Evolutionary conservation across 1,140 invertebrate species (phyloP).

Genomic region (Euwallacea similis): DNA sequence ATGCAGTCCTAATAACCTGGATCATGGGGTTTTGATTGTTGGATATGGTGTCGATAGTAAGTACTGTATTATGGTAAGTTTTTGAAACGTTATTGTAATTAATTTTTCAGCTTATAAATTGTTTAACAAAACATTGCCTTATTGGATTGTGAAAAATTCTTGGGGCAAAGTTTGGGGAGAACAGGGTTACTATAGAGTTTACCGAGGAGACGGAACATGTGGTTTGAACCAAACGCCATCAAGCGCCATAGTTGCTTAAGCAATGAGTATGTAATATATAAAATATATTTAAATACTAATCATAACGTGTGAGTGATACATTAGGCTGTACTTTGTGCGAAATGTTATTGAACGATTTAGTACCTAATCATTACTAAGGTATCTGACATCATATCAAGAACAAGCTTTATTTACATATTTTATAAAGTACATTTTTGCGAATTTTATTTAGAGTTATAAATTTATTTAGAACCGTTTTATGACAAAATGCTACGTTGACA

Average conservation of each 20-base stretch:
- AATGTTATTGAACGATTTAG: too few species aligned
- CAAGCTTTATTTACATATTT: too few species aligned
- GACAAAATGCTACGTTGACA: too few species aligned
- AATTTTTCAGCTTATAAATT: conserved; percentile 70
- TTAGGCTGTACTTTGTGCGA: too few species aligned
- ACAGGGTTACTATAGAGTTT: conserved; percentile 93
- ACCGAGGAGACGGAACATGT: conserved; percentile 92
- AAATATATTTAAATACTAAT: too few species aligned
- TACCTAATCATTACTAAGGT: too few species aligned
- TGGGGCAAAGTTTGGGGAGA: conserved; percentile 88
- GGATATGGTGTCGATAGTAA: conserved; percentile 82
- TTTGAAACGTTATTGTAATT: conserved; percentile 5
- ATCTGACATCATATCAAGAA: too few species aligned
- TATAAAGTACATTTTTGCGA: too few species aligned
- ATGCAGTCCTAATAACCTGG: conserved; percentile 77
- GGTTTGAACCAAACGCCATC: conserved; percentile 91
- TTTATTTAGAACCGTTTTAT: too few species aligned
- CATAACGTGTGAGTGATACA: too few species aligned
- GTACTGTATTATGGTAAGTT: conserved; percentile 45
- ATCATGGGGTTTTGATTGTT: conserved; percentile 93
- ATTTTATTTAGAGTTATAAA: too few species aligned
- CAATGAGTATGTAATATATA: too few species aligned
- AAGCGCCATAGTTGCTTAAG: conserved; percentile 71
- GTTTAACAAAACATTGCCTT: conserved; percentile 82
- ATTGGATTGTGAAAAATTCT: conserved; percentile 93